These are phyloP conservation scores for Sylvia borin DNA, from an alignment of 2,797 vertebrate genomes.

Conservation along the genomic window DNA sequence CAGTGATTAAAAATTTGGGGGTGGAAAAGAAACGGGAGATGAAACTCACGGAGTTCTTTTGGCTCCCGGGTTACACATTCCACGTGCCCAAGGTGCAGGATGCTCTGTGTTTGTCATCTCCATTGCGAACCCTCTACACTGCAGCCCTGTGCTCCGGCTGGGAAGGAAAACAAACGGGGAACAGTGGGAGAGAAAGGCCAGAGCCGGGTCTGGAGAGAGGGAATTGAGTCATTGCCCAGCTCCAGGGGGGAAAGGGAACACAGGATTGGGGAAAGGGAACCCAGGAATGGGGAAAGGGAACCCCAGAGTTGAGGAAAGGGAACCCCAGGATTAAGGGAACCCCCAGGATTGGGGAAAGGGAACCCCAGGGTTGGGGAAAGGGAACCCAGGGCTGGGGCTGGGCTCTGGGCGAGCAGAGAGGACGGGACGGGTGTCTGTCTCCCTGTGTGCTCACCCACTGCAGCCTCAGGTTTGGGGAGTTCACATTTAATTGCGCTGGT, in stretches of 20 bases:
- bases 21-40: not conserved
- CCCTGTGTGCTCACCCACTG: not conserved
- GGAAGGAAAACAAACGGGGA: constrained; percentile 55
- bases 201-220: not conserved
- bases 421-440: too few species aligned
- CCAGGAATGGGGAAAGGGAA: too few species aligned
- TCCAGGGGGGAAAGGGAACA: not conserved
- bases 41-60: not conserved
- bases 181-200: constrained; percentile 35
- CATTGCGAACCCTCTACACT: not conserved
- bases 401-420: too few species aligned
- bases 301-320: too few species aligned
- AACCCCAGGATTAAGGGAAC: too few species aligned
- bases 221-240: not conserved
- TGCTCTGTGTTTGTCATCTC: constrained; percentile 13
- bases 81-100: not conserved
- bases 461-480: too few species aligned
- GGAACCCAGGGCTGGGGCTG: not conserved
- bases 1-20: not conserved
- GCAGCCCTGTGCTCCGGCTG: not conserved
- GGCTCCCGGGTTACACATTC: not conserved
- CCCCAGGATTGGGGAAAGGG: too few species aligned
- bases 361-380: too few species aligned
- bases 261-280: too few species aligned
- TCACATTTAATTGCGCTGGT: not conserved